phyloP scores from a whole-genome alignment of 2,797 vertebrate species.

The Alfaro cultratus region DNA sequence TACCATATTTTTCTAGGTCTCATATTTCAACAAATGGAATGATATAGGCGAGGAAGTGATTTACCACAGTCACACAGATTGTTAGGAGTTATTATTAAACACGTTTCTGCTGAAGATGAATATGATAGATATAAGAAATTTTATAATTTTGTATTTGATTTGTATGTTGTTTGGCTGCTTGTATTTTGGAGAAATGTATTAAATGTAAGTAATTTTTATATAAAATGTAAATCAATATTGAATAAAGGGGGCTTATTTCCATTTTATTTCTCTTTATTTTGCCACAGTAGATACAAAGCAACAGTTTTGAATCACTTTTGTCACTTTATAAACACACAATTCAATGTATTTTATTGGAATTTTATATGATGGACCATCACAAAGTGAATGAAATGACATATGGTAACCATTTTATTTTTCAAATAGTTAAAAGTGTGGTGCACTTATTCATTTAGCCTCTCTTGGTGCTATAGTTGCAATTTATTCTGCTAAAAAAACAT shows the following conservation, averaged over 20 bases:
- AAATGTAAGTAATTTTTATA: constrained; percentile 90
- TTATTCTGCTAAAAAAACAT: too few species aligned
- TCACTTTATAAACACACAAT: background rate
- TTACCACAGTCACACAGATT: constrained; percentile 67
- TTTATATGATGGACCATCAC: background rate
- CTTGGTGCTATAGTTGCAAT: background rate
- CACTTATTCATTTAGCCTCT: background rate
- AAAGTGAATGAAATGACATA: too few species aligned
- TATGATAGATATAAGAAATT: constrained; percentile 85
- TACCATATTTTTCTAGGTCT: constrained; percentile 80
- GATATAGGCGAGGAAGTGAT: constrained; percentile 57
- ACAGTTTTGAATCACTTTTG: background rate
- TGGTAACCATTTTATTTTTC: background rate
- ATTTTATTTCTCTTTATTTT: constrained; percentile 40
- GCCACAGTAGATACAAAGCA: background rate
- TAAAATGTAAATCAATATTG: constrained; percentile 87
- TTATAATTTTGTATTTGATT: constrained; percentile 91
- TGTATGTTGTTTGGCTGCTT: constrained; percentile 89
- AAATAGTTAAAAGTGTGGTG: background rate
- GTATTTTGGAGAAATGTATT: constrained; percentile 90
- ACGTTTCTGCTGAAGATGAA: constrained; percentile 75
- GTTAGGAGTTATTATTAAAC: constrained; percentile 75
- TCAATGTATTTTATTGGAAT: background rate
- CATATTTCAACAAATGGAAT: constrained; percentile 65
- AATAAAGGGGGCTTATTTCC: constrained; percentile 88